Conservation (phyloP, 2,797 vertebrate genomes). For the Alectoris magna region DNA sequence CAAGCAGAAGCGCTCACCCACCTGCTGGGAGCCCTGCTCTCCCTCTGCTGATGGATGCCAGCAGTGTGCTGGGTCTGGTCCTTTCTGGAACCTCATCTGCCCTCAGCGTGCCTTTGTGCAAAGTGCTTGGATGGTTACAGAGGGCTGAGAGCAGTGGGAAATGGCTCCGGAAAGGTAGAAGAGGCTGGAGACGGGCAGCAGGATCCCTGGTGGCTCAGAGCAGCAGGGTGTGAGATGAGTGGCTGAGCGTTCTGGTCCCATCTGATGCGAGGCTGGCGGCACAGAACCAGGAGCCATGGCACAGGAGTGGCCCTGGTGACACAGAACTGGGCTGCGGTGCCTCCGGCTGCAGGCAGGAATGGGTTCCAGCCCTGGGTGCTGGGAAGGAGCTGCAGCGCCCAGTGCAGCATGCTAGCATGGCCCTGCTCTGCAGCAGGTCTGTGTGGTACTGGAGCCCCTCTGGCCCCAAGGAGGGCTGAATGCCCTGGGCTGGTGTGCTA, state of each 20-base stretch:
- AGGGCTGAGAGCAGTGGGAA: not conserved
- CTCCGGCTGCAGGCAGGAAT: not conserved
- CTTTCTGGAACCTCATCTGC: not conserved
- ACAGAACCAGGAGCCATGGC: not conserved
- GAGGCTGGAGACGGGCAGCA: not conserved
- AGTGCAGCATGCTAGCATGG: not conserved
- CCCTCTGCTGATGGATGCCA: too few relatives aligned
- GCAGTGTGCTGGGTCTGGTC: rapidly evolving
- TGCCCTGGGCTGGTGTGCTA: not conserved
- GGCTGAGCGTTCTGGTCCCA: not conserved
- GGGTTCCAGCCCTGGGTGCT: not conserved
- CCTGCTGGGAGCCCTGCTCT: not conserved
- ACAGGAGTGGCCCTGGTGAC: not conserved
- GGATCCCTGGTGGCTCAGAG: not conserved
- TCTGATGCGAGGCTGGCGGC: too few relatives aligned
- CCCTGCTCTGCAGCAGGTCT: not conserved
- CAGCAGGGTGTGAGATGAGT: rapidly evolving
- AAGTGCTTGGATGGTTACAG: rapidly evolving
- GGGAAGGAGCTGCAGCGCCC: not conserved
- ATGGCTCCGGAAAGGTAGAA: not conserved
- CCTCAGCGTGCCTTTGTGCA: not conserved
- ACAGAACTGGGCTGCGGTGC: not conserved
- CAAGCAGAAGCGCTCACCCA: not conserved
- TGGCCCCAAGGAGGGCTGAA: too few relatives aligned
- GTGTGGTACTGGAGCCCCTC: not conserved